A percentile compares a stretch with the other conserved stretches of the same genome.
These are phyloP conservation scores for Drosophila ercepeae DNA, from an alignment of 1,140 invertebrate species.

Conservation along the genomic window DNA sequence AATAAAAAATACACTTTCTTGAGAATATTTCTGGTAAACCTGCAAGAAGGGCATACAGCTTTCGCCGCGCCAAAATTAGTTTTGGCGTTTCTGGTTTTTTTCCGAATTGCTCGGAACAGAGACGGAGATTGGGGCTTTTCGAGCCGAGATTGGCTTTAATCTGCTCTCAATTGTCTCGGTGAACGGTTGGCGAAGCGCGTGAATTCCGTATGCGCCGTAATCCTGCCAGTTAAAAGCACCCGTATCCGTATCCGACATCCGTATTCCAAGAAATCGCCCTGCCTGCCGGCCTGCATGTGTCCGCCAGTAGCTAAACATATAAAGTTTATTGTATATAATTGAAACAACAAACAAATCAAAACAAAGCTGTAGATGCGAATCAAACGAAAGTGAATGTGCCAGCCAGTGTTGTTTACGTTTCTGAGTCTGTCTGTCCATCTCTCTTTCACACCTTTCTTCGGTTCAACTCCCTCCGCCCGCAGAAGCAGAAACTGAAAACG, in stretches of 20 bases:
- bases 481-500: constrained; percentile 73
- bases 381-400: constrained; percentile 44
- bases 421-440: constrained; percentile 18
- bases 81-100: not conserved
- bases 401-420: constrained; percentile 42
- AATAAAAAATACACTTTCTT: too few species aligned
- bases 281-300: constrained; percentile 1
- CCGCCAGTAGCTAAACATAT: constrained; percentile 17
- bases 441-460: constrained; percentile 31
- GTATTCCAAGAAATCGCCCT: not conserved
- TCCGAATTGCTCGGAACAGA: not conserved
- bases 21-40: not conserved
- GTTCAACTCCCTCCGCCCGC: constrained; percentile 20
- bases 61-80: not conserved
- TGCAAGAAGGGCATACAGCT: not conserved
- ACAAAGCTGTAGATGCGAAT: constrained; percentile 21
- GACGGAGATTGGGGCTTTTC: not conserved
- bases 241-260: not conserved
- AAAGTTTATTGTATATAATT: constrained; percentile 16
- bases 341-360: constrained; percentile 37
- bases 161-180: constrained; percentile 27
- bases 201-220: constrained; percentile 13
- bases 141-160: not conserved
- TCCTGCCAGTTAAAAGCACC: constrained; percentile 11
- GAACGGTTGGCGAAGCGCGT: constrained; percentile 35